These are phyloP conservation scores for Sphaerodactylus townsendi DNA, from an alignment of 2,113 vertebrate genomes.

Conservation along the genomic window DNA sequence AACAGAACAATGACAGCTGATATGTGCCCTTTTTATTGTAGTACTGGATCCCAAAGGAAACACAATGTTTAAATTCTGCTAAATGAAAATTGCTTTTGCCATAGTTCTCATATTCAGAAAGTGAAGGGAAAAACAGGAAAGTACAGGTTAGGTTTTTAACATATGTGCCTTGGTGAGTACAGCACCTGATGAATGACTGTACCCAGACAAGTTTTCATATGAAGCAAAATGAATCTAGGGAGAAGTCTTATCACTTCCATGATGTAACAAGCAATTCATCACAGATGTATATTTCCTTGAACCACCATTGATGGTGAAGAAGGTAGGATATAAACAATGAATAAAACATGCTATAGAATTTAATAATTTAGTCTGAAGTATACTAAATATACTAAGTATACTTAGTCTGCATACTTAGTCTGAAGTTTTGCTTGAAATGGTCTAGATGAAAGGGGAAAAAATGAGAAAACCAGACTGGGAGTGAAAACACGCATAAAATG, in stretches of 20 bases:
- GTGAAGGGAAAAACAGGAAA: background rate
- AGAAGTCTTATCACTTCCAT: background rate
- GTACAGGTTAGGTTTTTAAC: background rate
- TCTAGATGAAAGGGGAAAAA: background rate
- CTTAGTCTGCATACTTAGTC: too few species aligned
- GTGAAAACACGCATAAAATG: background rate
- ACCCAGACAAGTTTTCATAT: background rate
- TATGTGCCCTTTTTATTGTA: background rate
- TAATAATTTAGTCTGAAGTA: background rate
- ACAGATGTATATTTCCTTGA: background rate
- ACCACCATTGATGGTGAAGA: too few species aligned
- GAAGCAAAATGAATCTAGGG: background rate
- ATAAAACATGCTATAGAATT: background rate
- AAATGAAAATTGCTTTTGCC: constrained; percentile 28
- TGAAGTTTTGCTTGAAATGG: background rate
- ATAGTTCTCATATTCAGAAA: background rate
- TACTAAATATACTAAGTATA: too few species aligned
- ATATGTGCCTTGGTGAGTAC: background rate
- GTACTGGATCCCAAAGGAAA: constrained; percentile 18
- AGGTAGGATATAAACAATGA: too few species aligned
- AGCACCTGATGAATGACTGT: background rate
- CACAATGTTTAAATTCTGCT: constrained; percentile 37
- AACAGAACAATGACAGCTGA: background rate
- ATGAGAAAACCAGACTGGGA: background rate
- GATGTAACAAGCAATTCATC: background rate